Conservation (phyloP, 2,113 vertebrate genomes). For the Panurus biarmicus region DNA sequence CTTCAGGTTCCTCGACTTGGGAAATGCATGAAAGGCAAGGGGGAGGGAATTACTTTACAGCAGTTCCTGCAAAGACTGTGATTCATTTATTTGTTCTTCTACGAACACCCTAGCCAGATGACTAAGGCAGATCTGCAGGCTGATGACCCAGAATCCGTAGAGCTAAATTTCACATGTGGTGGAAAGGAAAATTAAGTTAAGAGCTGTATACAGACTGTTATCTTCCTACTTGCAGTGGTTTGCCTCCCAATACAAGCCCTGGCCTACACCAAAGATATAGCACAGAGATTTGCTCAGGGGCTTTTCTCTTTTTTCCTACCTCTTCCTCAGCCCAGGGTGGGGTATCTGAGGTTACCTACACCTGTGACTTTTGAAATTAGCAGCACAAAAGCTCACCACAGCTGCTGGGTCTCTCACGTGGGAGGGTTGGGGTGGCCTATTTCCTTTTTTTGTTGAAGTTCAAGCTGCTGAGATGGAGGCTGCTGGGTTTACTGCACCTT, state of each 20-base stretch:
- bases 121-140: slow-evolving; percentile 1
- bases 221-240: background rate
- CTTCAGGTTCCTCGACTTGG: fast-evolving
- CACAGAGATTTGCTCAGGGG: background rate
- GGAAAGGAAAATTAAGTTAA: background rate
- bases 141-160: background rate
- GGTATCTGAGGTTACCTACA: background rate
- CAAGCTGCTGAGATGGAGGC: background rate
- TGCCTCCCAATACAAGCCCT: background rate
- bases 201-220: background rate
- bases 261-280: background rate
- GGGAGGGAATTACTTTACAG: background rate
- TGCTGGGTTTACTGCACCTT: background rate
- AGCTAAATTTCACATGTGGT: background rate
- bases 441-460: background rate
- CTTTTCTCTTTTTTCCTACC: background rate
- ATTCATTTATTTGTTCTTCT: slow-evolving; percentile 12
- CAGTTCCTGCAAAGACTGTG: background rate
- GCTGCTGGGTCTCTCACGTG: background rate
- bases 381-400: background rate
- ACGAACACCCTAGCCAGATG: background rate
- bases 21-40: background rate
- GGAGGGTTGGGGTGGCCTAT: fast-evolving
- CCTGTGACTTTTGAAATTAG: background rate
- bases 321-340: background rate